Evolutionary conservation across 2,888 invertebrate genomes (phyloP).

Genomic region (Hypena proboscidalis): DNA sequence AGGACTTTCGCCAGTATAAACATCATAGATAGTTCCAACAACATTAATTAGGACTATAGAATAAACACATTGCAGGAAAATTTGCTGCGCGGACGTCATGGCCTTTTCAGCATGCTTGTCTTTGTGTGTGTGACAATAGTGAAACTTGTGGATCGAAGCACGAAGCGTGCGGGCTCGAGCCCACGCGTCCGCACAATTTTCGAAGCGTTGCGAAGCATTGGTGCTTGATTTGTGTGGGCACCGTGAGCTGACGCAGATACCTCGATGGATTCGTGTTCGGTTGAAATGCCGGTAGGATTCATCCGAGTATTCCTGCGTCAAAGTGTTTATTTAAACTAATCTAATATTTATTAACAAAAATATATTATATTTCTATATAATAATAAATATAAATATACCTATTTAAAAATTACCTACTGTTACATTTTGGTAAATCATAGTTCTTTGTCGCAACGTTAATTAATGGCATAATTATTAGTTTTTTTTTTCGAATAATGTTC

Average conservation of each 20-base stretch:
- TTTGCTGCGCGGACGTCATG: conserved; percentile 13
- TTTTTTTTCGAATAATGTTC: no score
- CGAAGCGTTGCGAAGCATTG: no score
- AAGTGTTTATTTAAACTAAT: no score
- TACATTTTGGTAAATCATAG: no score
- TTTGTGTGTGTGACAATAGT: conserved; percentile 38
- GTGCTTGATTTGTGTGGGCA: background rate
- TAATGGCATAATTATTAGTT: no score
- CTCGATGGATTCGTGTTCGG: background rate
- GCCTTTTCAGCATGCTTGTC: conserved; percentile 5
- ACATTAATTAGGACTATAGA: conserved; percentile 33
- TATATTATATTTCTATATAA: no score
- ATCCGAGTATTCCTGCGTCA: conserved; percentile 29
- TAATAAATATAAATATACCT: no score
- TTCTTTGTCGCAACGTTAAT: no score
- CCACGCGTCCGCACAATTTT: conserved; percentile 31
- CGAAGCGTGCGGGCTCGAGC: conserved; percentile 23
- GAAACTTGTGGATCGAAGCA: conserved; percentile 31
- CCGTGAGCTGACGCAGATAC: background rate
- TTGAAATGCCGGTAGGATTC: conserved; percentile 35
- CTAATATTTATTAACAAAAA: no score
- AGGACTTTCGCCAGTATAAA: conserved; percentile 7
- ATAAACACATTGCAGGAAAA: conserved; percentile 28
- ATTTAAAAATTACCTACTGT: no score
- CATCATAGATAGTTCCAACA: conserved; percentile 41